These are phyloP conservation scores for Pangasianodon gigas DNA, from an alignment of 2,113 vertebrate species.

Conservation along the genomic window DNA sequence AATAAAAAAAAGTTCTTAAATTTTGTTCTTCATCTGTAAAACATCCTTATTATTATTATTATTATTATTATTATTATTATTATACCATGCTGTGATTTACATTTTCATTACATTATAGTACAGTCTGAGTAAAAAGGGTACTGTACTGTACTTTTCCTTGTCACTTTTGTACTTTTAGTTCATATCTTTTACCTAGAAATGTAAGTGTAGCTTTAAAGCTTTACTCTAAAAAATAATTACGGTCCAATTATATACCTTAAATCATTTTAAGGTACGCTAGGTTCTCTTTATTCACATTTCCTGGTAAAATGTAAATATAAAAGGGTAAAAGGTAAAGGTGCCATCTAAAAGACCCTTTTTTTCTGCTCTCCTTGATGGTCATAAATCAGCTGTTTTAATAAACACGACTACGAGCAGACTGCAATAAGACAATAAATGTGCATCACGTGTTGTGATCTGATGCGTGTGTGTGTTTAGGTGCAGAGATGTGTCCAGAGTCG, in stretches of 20 bases:
- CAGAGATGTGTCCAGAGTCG: constrained; percentile 68
- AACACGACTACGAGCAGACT: no score
- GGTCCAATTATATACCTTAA: not conserved
- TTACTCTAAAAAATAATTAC: not conserved
- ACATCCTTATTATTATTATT: not conserved
- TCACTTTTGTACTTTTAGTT: not conserved
- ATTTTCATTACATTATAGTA: not conserved
- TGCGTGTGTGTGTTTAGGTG: not conserved
- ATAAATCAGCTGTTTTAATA: not conserved
- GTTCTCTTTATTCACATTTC: not conserved
- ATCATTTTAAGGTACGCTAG: not conserved
- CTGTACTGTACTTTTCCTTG: no score
- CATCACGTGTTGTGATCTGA: no score
- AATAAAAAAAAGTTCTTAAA: not conserved
- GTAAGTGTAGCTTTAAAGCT: not conserved
- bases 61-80: not conserved
- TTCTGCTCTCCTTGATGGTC: not conserved
- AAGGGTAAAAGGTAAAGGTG: not conserved
- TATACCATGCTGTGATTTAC: not conserved
- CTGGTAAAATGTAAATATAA: not conserved
- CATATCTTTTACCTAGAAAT: not conserved
- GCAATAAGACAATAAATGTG: no score
- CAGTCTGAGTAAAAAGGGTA: not conserved
- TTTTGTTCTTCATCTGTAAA: not conserved
- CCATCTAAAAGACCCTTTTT: not conserved